Base-by-base conservation (phyloP, 2,888 invertebrate species). In the Microchrysa polita region DNA sequence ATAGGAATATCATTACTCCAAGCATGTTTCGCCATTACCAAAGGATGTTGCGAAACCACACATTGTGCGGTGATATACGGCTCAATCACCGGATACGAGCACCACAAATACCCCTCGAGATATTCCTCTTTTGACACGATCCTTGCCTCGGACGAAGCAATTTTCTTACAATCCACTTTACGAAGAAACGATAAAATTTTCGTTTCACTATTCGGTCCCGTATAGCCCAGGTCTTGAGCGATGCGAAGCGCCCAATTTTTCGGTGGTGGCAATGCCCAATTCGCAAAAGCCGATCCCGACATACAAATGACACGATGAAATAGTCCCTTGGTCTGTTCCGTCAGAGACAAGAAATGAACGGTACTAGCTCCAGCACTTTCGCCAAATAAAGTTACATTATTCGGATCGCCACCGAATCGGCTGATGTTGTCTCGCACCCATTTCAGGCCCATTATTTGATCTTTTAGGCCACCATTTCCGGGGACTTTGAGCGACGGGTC, bases 401-500 rank as follows among this genome's bases (percentile, higher is more conserved):
- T 80, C 1, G 86, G 82, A 81, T 88, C 86, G 1, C 88, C 88
- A 71, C 86, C 86, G 77, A 88, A 88, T n/a, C 81, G 79, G 2
- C 79, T 75, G 27, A 87, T 86, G 76, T 88, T 87, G 57, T 83
- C 81, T 69, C 86, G 82, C 0, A 88, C 83, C 87, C 87, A 88
- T 76, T 83, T 83, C 14, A 88, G 79, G 0, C 85, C 86, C 79
- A 87, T 77, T 1, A 87, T 81, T 80, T 86, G 86, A 80, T 88
- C 88, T 80, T 87, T 87, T 1, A 88, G 80, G 0, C 86, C 87
- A 0, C 87, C 87, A 79, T 88, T 88, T 9, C 88, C 88, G 4
- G 87, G 87, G 42, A 87, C 83, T 65, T 83, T 81, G 0, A 87
- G 74, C 2, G 81, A 78, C 2, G 84, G 80, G 78, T 88, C 87